Base-by-base conservation (phyloP, 2,113 vertebrate genomes). In the Spea multiplicata region DNA sequence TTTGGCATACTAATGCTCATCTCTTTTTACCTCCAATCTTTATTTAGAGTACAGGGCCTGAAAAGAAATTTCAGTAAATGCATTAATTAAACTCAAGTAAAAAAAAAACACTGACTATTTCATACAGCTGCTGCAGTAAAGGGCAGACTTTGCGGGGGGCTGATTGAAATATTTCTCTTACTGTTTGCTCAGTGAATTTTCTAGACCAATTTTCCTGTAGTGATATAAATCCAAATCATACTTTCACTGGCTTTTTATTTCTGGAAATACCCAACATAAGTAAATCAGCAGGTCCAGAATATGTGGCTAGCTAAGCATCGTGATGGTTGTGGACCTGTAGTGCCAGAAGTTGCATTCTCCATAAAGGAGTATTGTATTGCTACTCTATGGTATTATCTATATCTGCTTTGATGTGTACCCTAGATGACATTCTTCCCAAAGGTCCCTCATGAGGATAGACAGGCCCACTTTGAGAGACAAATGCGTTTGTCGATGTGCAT, bases 1-100 rank as follows among this genome's bases (percentile, higher is more conserved):
- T 61, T 80, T 80, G 78, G 78, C 78, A 80, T 80, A 80, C 71
- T 80, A 80, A 80, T 74, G 78, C 71, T 80, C 55, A 59, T 68
- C 44, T 47, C 69, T 66, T 59, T 17, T 44, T 46, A 13, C 13
- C 59, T 46, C 48, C 61, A 66, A 30, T 44, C 64, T 68, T 50
- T 74, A 74, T 74, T 73, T 80, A 17, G 71, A 80, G 71, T 30
- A 65, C 17, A 80, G 68, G 71, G 78, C 61, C 53, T 80, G 64
- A 80, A 74, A 30, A 66, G 16, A 71, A 73, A 73, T 74, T 59
- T 74, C 61, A 66, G 71, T 59, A 80, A 80, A 80, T 74, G 78
- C 71, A 80, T 73, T 80, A 6, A 72, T 74, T 80, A 80, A 80
- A 80, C 59, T 72, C 69, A 78, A 78, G 71, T 73, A 80, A 73